Evolutionary conservation across 2,888 invertebrate species (phyloP).

Genomic region (Cecidostiba fungosa): DNA sequence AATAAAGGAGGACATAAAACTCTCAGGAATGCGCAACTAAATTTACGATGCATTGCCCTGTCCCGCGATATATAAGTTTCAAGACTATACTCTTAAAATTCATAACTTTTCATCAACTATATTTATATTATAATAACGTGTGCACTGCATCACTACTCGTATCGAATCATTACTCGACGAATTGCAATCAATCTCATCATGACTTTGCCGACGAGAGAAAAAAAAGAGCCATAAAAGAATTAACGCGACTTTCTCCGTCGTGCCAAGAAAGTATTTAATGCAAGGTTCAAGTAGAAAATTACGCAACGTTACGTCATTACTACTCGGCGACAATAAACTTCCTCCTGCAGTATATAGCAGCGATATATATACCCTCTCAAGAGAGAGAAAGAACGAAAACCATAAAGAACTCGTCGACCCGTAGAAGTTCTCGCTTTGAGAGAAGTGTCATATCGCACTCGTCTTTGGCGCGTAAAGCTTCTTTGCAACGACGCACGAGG

Average conservation of each 20-base stretch:
- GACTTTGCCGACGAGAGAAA: not conserved
- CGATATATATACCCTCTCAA: not conserved
- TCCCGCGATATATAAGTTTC: not conserved
- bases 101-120: not conserved
- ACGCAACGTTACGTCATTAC: not conserved
- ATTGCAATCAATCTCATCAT: not conserved
- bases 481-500: not conserved
- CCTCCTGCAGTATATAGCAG: not conserved
- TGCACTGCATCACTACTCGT: too few species aligned
- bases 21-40: not conserved
- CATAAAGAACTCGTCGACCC: not conserved
- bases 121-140: not conserved
- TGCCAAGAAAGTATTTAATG: constrained; percentile 16
- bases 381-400: not conserved
- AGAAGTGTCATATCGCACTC: not conserved
- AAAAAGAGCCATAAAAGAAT: constrained; percentile 8
- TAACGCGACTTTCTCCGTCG: constrained; percentile 8
- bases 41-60: not conserved
- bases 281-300: not conserved
- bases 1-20: not conserved
- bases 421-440: not conserved
- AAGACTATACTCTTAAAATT: not conserved
- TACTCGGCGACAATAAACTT: constrained; percentile 10
- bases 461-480: not conserved
- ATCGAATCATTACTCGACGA: not conserved